Base-by-base conservation (phyloP, 2,888 invertebrate species). In the Priocnemis perturbator region DNA sequence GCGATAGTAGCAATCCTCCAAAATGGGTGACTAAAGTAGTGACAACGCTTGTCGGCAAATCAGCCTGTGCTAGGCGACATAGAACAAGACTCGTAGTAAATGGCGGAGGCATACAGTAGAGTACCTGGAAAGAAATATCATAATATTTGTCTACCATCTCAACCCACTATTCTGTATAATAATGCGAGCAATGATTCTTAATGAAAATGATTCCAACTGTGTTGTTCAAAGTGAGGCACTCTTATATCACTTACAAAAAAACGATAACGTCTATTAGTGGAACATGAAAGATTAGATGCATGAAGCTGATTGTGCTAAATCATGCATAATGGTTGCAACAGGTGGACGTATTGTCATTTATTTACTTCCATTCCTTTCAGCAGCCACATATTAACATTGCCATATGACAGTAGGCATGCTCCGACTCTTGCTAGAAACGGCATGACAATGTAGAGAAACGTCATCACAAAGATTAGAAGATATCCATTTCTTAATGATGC, bases 71-170 rank as follows among this genome's bases (percentile, higher is more conserved):
- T 52, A 88, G 66, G 76, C 86, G 81, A 63, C 84, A 86, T 59
- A 89, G 71, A 52, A 85, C 88, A 57, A 88, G 73, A 73, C 88
- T 83, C 9, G 88, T 87, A 68, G 84, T 86, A 52, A 88, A 86
- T 11, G 88, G 88, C 9, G 88, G 88, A 69, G 88, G 88, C 86
- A 88, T 88, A 68, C 88, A 88, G 61, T 88, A 88, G 61, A 89
- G 81, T 58, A 89, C 86, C 88, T 88, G 63, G 55, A 85, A 81
- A 20, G 53, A 37, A 55, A 56, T 66, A 62, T 30, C 17, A 30
- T 56, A 14, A 7, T 60, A 30, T 15, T 56, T 48, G 20, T 11
- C 7, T 19, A 37, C n/a, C 3, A 58, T 3, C 3, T 19, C 17
- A 44, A 17, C 20, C 30, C 5, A 45, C 20, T 45, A 58, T 57